These are phyloP conservation scores for Antigone vipio DNA, from an alignment of 2,113 vertebrate species.

Conservation along the genomic window DNA sequence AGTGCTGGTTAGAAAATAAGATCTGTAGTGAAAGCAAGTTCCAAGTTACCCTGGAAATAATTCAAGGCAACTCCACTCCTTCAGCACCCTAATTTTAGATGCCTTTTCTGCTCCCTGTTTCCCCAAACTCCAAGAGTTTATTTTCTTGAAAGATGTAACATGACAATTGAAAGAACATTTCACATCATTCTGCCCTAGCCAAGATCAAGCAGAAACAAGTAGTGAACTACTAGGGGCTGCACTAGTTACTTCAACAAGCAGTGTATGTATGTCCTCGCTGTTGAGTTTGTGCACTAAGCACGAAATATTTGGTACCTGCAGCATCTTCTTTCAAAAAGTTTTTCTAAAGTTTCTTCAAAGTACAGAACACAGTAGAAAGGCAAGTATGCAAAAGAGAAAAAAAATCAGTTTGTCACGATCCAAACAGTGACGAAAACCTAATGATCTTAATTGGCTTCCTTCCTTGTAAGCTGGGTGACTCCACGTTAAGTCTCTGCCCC, in stretches of 20 bases:
- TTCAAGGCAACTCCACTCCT: not conserved
- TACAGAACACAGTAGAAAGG: not conserved
- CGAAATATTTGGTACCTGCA: not conserved
- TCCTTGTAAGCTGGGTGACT: not conserved
- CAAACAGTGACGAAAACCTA: not conserved
- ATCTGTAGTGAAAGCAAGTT: not conserved
- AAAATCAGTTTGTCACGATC: not conserved
- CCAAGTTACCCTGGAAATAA: not conserved
- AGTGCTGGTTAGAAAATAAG: not conserved
- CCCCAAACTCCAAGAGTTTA: not conserved
- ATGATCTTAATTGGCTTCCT: not conserved
- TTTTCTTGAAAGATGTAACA: not conserved
- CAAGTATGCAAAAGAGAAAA: not conserved
- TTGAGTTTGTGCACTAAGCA: not conserved
- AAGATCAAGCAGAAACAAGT: not conserved
- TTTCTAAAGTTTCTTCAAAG: not conserved
- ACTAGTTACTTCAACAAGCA: not conserved
- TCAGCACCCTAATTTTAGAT: not conserved
- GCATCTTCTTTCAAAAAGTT: not conserved
- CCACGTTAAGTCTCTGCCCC: not conserved
- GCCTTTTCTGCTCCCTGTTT: not conserved
- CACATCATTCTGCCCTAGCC: not conserved
- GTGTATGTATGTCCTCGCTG: not conserved
- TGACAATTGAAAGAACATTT: not conserved
- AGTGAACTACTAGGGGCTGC: not conserved